Percentiles rank a stretch among this genome's conserved stretches.
Conservation (phyloP, 2,888 invertebrate species). For the Thalpophila matura region DNA sequence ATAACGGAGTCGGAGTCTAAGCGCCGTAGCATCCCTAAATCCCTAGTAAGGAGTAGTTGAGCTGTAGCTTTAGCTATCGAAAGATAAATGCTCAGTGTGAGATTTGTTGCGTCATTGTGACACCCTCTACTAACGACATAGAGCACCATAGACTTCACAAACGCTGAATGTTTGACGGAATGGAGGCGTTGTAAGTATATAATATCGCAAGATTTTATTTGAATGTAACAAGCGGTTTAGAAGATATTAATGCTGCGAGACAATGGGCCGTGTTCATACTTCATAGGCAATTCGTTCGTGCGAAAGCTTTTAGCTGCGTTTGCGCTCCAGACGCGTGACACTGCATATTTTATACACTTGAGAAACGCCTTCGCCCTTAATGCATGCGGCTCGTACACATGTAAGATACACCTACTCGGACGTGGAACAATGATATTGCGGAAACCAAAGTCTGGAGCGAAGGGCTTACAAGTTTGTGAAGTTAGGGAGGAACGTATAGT, state of each 20-base stretch:
- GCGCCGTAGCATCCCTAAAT: background rate
- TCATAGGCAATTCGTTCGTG: conserved; percentile 43
- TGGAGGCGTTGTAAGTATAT: conserved; percentile 55
- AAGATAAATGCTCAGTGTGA: conserved; percentile 17
- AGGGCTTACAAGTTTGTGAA: conserved; percentile 31
- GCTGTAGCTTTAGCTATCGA: background rate
- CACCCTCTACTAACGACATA: conserved; percentile 39
- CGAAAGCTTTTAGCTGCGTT: conserved; percentile 54
- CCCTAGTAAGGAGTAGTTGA: background rate
- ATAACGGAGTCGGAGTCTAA: too few species aligned
- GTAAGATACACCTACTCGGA: conserved; percentile 49
- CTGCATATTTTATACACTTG: conserved; percentile 63
- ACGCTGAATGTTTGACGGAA: conserved; percentile 42
- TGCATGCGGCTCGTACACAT: conserved; percentile 38
- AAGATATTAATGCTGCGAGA: conserved; percentile 43
- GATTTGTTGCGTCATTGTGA: conserved; percentile 30
- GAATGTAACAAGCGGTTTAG: conserved; percentile 43
- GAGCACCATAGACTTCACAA: conserved; percentile 26
- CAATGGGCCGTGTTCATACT: conserved; percentile 49
- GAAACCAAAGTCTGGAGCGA: conserved; percentile 32
- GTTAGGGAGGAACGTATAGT: conserved; percentile 26
- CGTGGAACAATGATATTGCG: conserved; percentile 54
- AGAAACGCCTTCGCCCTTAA: conserved; percentile 60
- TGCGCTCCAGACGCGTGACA: conserved; percentile 57
- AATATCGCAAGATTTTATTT: conserved; percentile 50